Conservation (phyloP, 1,140 invertebrate species). For the Micrasema minimum region DNA sequence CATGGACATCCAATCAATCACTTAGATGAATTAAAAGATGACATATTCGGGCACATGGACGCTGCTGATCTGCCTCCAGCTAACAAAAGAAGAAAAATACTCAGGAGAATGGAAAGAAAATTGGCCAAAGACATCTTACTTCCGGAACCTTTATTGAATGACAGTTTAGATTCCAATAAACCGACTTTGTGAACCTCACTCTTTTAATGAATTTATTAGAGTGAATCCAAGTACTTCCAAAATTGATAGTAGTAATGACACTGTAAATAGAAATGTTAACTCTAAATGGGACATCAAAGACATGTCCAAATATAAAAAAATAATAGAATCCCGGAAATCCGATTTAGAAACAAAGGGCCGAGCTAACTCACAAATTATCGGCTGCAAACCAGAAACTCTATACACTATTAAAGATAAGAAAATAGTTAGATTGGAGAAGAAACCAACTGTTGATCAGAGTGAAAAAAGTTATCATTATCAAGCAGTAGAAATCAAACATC, state of each 20-base stretch:
- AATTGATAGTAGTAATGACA: background rate
- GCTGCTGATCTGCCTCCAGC: slow-evolving; percentile 30
- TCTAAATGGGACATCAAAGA: slow-evolving; percentile 51
- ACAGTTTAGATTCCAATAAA: slow-evolving; percentile 14
- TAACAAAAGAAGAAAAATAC: slow-evolving; percentile 51
- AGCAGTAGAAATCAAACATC: slow-evolving; percentile 39
- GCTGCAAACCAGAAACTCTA: slow-evolving; percentile 55
- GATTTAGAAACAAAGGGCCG: no score
- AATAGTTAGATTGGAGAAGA: slow-evolving; percentile 56
- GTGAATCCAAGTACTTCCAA: background rate
- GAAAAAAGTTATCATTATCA: slow-evolving; percentile 28
- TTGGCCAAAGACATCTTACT: slow-evolving; percentile 28
- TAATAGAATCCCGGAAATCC: background rate
- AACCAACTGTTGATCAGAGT: slow-evolving; percentile 28
- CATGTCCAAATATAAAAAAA: slow-evolving; percentile 29
- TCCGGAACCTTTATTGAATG: slow-evolving; percentile 31
- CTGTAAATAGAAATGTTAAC: slow-evolving; percentile 34
- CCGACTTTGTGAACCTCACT: slow-evolving; percentile 6
- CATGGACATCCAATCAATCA: slow-evolving; percentile 55
- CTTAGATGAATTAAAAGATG: slow-evolving; percentile 55
- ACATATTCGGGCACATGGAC: slow-evolving; percentile 55
- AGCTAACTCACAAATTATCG: slow-evolving; percentile 24
- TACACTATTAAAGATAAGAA: slow-evolving; percentile 60
- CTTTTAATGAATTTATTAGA: slow-evolving; percentile 46
- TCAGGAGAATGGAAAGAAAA: slow-evolving; percentile 50